Base-by-base conservation (phyloP, 1,140 invertebrate genomes). In the Drosophila nikananu region DNA sequence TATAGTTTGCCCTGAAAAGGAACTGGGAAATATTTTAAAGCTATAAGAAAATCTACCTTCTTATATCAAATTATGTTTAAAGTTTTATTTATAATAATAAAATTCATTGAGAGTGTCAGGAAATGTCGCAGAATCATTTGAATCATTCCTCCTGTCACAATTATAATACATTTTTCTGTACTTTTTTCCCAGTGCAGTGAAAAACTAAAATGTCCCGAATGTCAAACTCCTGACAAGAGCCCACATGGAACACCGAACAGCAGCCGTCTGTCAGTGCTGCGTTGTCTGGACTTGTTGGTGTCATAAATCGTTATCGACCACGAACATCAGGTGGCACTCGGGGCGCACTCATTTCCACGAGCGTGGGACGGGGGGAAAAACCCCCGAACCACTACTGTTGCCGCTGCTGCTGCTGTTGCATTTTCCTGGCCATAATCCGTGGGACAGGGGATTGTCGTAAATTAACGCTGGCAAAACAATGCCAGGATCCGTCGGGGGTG, bases 271-370 rank as follows among this genome's bases (percentile, higher is more conserved):
- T 55, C 76, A 59, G 37, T 74, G 61, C 25, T 77, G 67, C 41
- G 80, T 80, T 60, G 64, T 42, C 46, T 71, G 67, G 49, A 52
- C 46, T 77, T 83, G 63, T 52, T 78, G 84, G 84, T 91, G 84
- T 89, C 89, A 92, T 92, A 91, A 92, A 92, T 92, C 86, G 90
- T 92, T 92, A 92, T 92, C 90, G 90, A 84, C 86, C 86, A 84
- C 90, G 80, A 90, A 86, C 90, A 92, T 92, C 90, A 92, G 90
- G 90, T 92, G 90, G 80, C 78, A 90, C 83, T 81, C 78, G 75
- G 73, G 77, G 77, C 77, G 83, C 80, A 77, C 78, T 81, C 80
- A 74, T 82, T 77, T 75, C 70, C 70, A 66, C 68, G 63, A 59
- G 70, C 32, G 59, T 35, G 25, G 66, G 61, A 30, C 9, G 19